phyloP scores from a whole-genome alignment of 1,140 invertebrate genomes.

The Scaptomyza graminum region DNA sequence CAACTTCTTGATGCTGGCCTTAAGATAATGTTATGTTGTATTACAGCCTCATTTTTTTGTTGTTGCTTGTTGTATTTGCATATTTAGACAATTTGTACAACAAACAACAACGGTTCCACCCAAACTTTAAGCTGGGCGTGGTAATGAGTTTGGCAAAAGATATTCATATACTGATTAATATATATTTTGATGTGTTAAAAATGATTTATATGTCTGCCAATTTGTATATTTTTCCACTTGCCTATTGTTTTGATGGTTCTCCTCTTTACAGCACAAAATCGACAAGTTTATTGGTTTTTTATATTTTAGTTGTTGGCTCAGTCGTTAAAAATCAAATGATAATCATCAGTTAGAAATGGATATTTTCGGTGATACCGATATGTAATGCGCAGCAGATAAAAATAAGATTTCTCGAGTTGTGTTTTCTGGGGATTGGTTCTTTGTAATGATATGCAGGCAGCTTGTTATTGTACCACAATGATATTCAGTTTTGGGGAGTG shows the following conservation, averaged over 20 bases:
- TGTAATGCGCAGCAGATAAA: constrained; percentile 23
- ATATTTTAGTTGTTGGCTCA: not conserved
- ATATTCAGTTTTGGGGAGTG: constrained; percentile 30
- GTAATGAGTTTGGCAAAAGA: constrained; percentile 50
- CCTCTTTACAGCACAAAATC: constrained; percentile 57
- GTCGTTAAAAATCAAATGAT: constrained; percentile 66
- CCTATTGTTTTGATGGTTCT: constrained; percentile 36
- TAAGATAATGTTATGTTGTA: constrained; percentile 59
- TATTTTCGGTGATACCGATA: constrained; percentile 25
- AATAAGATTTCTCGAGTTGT: constrained; percentile 6
- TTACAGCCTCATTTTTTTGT: not conserved
- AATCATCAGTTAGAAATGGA: constrained; percentile 40
- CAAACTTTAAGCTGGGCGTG: constrained; percentile 50
- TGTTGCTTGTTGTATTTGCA: constrained; percentile 44
- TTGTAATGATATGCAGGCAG: constrained; percentile 28
- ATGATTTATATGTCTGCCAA: constrained; percentile 17
- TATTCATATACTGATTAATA: constrained; percentile 49
- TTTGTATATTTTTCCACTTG: constrained; percentile 49
- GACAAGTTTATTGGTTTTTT: constrained; percentile 52
- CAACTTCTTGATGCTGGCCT: constrained; percentile 53
- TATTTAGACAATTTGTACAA: constrained; percentile 64
- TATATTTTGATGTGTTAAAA: constrained; percentile 3
- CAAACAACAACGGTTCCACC: constrained; percentile 42
- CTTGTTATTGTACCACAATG: constrained; percentile 3
- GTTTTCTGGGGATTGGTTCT: constrained; percentile 46